Base-by-base conservation (phyloP, 2,113 vertebrate species). In the Tinamus guttatus region DNA sequence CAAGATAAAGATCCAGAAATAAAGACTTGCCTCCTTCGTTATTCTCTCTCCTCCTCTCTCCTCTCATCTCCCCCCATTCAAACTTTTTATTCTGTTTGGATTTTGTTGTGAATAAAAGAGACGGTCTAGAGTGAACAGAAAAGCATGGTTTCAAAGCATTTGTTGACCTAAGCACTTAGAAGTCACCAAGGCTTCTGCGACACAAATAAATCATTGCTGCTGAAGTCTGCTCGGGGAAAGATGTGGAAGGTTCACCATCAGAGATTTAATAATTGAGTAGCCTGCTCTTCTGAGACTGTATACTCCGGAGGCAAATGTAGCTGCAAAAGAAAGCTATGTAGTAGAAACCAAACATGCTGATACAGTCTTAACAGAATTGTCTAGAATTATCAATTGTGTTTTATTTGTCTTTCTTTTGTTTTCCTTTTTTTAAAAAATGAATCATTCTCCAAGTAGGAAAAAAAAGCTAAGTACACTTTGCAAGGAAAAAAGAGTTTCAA, bases 191-290 rank as follows among this genome's bases (percentile, higher is more conserved):
- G 10, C 7, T 90, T 85, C 51, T 70, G 76, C 77, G n/a, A 49
- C n/a, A 88, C 64, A 84, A 94, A 93, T 74, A 96, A 97, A 82
- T 81, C 41, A 11, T 93, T 20, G 43, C 58, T 84, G 60, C 45
- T 81, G 28, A 65, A 51, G 13, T n/a, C 11, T 73, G 30, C 70
- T 95, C 77, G 85, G 32, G 47, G 81, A 91, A 96, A 93, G 15
- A 76, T 62, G 18, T 0, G 82, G 52, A 49, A 68, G 27, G 8
- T 13, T 97, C 45, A 77, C 87, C 71, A 36, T 87, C 76, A 77
- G 62, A 70, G 65, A 83, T 79, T 96, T 90, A 90, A 92, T 94
- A 95, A 94, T 87, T 95, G 75, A 96, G 52, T 87, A 87, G 20
- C 27, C 52, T 80, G 32, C 32, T 91, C 36, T 73, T 83, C 63